Evolutionary conservation across 1,140 invertebrate genomes (phyloP).

Genomic region (Drosophila funebris): DNA sequence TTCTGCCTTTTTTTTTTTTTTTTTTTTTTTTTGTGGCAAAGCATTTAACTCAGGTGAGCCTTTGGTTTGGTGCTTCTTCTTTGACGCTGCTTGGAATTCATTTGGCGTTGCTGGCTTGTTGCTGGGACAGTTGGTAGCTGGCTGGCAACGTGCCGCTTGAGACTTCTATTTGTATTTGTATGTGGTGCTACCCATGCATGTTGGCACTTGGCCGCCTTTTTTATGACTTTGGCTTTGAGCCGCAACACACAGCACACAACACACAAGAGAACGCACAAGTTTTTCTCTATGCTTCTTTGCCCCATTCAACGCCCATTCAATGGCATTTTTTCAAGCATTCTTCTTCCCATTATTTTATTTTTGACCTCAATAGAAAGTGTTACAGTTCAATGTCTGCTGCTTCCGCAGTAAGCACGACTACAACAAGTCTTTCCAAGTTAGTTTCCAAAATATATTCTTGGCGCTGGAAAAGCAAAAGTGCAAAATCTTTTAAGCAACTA

Average conservation of each 20-base stretch:
- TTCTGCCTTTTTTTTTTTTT: background rate
- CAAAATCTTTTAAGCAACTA: conserved; percentile 37
- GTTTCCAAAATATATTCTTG: background rate
- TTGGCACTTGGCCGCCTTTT: conserved; percentile 71
- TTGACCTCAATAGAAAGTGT: conserved; percentile 76
- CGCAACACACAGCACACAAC: conserved; percentile 33
- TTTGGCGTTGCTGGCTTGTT: conserved; percentile 17
- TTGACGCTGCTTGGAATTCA: conserved; percentile 23
- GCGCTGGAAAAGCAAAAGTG: conserved; percentile 66
- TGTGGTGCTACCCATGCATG: conserved; percentile 65
- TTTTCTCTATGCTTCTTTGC: conserved; percentile 6
- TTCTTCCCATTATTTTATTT: conserved; percentile 39
- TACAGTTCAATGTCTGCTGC: conserved; percentile 77
- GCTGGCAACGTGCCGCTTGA: conserved; percentile 52
- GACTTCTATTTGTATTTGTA: conserved; percentile 27
- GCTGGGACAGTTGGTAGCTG: conserved; percentile 4
- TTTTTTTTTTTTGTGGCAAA: background rate
- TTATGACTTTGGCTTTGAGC: conserved; percentile 36
- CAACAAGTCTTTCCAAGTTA: background rate
- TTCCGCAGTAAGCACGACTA: conserved; percentile 42
- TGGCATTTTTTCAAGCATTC: conserved; percentile 65
- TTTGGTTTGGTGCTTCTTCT: conserved; percentile 40
- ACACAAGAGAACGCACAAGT: conserved; percentile 4
- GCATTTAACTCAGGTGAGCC: conserved; percentile 2
- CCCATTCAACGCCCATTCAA: conserved; percentile 67